These are phyloP conservation scores for Willowsia nigromaculata DNA, from an alignment of 2,888 invertebrate genomes.

Conservation along the genomic window DNA sequence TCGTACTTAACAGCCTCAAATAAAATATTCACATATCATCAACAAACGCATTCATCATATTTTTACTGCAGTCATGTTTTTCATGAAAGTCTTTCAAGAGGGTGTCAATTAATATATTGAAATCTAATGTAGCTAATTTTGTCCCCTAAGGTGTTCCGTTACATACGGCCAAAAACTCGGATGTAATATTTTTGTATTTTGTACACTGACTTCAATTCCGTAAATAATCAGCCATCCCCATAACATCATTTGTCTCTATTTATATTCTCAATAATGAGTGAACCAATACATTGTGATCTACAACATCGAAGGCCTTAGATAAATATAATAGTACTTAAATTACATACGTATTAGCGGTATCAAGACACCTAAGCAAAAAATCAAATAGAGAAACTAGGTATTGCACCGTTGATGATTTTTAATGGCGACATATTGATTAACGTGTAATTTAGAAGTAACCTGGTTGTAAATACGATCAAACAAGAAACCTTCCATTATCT, in stretches of 20 bases:
- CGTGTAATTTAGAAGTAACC: background rate
- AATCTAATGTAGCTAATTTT: background rate
- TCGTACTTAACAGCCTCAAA: background rate
- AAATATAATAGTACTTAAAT: slow-evolving; percentile 8
- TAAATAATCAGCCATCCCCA: slow-evolving; percentile 10
- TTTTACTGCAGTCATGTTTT: background rate
- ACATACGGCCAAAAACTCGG: background rate
- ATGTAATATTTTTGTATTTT: background rate
- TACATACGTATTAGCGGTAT: slow-evolving; percentile 12
- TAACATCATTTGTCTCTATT: background rate
- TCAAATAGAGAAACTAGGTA: background rate
- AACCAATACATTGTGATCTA: slow-evolving; percentile 39
- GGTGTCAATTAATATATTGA: background rate
- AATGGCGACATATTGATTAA: background rate
- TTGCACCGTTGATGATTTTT: background rate
- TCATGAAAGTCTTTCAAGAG: background rate
- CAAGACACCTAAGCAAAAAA: background rate
- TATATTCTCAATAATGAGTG: background rate
- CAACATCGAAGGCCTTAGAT: slow-evolving; percentile 32
- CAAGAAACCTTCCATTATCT: slow-evolving; percentile 34
- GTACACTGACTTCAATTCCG: slow-evolving; percentile 7
- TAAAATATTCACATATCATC: too few species aligned
- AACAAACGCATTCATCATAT: slow-evolving; percentile 1
- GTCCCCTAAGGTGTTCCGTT: slow-evolving; percentile 41
- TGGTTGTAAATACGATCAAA: background rate